Evolutionary conservation across 2,888 invertebrate species (phyloP).

Genomic region (Drosophila nr. perissopoda): DNA sequence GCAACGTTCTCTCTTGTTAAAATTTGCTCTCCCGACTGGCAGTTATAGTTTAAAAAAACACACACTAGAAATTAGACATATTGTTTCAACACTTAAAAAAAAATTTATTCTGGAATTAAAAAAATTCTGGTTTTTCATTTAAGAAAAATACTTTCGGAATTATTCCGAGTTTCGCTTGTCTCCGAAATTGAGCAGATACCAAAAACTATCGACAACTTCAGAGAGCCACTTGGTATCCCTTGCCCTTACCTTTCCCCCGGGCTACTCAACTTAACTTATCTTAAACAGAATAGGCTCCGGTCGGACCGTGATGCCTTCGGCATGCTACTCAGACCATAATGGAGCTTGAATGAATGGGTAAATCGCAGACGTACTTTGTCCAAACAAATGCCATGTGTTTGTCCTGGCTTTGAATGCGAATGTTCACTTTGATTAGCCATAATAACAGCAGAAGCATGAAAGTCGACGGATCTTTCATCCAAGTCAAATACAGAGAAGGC

Average conservation of each 20-base stretch:
- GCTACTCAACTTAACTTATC: background rate
- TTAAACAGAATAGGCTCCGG: background rate
- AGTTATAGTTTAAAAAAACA: background rate
- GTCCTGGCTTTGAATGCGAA: slow-evolving; percentile 33
- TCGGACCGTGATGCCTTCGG: background rate
- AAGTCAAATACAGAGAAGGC: slow-evolving; percentile 1
- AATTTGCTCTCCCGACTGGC: background rate
- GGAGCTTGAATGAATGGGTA: slow-evolving; percentile 62
- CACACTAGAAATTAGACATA: background rate
- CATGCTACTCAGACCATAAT: slow-evolving; percentile 44
- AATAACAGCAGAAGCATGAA: slow-evolving; percentile 22
- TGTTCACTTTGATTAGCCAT: slow-evolving; percentile 61
- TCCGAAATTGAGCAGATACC: background rate
- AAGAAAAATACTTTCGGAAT: background rate
- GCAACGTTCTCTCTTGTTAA: too few relatives aligned
- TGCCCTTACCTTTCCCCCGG: background rate
- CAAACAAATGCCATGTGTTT: slow-evolving; percentile 48
- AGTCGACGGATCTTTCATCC: slow-evolving; percentile 2
- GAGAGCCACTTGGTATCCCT: background rate
- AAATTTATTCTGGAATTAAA: too few relatives aligned
- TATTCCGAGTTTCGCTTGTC: background rate
- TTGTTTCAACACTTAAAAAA: too few relatives aligned
- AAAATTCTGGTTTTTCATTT: background rate
- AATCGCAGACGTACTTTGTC: slow-evolving; percentile 39
- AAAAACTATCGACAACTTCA: background rate